These are phyloP conservation scores for Grammomys dolichurus DNA, from an alignment of 2,113 vertebrate species.

Conservation along the genomic window DNA sequence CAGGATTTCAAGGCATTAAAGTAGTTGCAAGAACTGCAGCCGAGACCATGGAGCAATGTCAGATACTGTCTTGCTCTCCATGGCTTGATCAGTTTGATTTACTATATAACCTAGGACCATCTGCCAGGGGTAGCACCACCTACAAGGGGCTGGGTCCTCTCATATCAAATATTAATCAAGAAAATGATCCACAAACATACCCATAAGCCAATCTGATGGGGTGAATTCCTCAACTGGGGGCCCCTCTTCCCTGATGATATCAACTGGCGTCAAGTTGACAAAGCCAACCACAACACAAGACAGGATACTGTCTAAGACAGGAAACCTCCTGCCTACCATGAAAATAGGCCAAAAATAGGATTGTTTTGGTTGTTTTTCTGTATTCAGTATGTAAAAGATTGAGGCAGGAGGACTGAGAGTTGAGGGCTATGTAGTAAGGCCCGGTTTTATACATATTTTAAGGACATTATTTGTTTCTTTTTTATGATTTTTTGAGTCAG, in stretches of 20 bases:
- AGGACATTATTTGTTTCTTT: not conserved
- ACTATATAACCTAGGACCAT: not conserved
- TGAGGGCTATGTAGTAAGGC: not conserved
- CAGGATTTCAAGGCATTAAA: not conserved
- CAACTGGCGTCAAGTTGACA: not conserved
- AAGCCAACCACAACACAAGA: not conserved
- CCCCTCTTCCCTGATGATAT: not conserved
- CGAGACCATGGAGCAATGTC: not conserved
- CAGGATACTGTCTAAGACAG: not conserved
- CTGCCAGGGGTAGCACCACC: not conserved
- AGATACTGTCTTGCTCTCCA: not conserved
- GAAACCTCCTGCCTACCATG: not conserved
- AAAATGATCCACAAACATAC: not conserved
- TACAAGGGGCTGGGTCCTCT: not conserved
- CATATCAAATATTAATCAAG: not conserved
- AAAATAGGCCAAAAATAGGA: not conserved
- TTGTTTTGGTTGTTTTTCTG: not conserved
- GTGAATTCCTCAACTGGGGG: not conserved
- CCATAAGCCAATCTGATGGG: not conserved
- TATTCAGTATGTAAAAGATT: too few species aligned
- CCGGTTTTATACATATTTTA: not conserved
- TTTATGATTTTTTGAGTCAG: not conserved
- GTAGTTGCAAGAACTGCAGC: not conserved
- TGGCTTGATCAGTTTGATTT: not conserved
- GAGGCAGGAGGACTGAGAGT: not conserved